Evolutionary conservation across 2,797 vertebrate genomes (phyloP), one percentile per base, ranked within the genome.

Genomic region (Scolopax bukidnonensis): DNA sequence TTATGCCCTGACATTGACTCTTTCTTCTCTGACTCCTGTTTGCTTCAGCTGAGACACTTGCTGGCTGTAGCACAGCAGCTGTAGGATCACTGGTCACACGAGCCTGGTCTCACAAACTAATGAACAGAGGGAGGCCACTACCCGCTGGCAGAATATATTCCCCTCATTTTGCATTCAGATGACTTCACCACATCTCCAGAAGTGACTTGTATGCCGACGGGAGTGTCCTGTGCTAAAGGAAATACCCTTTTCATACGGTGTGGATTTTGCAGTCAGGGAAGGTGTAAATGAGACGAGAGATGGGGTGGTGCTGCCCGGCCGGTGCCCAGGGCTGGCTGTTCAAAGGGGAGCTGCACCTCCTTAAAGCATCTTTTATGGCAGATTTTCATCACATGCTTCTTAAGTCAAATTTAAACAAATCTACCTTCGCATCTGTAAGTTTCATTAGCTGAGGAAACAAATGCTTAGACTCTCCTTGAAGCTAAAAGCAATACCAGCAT

Each of bases 361-460:
- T 53, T 8, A 17, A 64, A 87, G 10, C 36, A 4, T 4, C 0
- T 78, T 54, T 92, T 27, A 27, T 57, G 13, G 25, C 25, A 30
- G 25, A 16, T 82, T 86, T 75, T 78, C 57, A 40, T 74, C 36
- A 14, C 28, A 1, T 45, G 38, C 8, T 43, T 45, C 80, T 64
- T n/a, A 12, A 75, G 80, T 36, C 48, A 61, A 18, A 78, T 73
- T 30, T 87, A 36, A 90, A 47, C 76, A 86, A 36, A 78, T 30
- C 53, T 81, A 0, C 65, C 36, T 86, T 91, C 57, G 28, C 60
- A 36, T 57, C 73, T 76, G 5, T 28, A 40, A 40, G 13, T n/a
- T 87, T 73, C 81, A 76, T 69, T 75, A 85, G 73, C 89, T 85
- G 14, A n/a, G 50, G 36, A 84, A 25, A 36, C 28, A 56, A 77